These are phyloP conservation scores for Zaprionus taronus DNA, from an alignment of 1,140 invertebrate species.

Conservation along the genomic window DNA sequence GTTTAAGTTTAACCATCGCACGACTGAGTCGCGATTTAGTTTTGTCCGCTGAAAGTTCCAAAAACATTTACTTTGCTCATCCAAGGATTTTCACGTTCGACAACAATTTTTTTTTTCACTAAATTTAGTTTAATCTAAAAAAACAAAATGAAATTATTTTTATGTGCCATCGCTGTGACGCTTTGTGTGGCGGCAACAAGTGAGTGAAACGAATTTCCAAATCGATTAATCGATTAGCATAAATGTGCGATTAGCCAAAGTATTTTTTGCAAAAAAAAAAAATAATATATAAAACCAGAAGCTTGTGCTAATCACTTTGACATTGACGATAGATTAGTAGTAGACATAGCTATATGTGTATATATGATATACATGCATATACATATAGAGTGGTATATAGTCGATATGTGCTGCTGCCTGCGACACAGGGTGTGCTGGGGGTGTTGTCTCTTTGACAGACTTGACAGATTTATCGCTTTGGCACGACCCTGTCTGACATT, in stretches of 20 bases:
- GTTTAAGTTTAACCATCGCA: conserved; percentile 82
- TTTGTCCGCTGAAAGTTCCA: conserved; percentile 38
- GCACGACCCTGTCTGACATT: conserved; percentile 50
- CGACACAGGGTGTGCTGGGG: not conserved
- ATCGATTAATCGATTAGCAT: conserved; percentile 31
- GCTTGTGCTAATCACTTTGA: conserved; percentile 68
- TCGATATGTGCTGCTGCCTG: not conserved
- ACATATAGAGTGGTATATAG: not conserved
- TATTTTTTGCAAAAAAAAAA: not conserved
- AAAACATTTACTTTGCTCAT: conserved; percentile 12
- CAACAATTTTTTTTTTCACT: conserved; percentile 9
- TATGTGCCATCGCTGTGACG: conserved; percentile 74
- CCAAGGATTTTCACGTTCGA: conserved; percentile 25
- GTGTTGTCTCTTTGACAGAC: not conserved
- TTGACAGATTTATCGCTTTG: conserved; percentile 12
- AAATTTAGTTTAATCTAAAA: conserved; percentile 30
- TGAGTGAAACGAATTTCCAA: conserved; percentile 64
- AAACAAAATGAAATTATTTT: conserved; percentile 79
- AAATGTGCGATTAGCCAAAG: conserved; percentile 4
- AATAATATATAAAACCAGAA: conserved; percentile 5
- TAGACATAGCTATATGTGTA: not conserved
- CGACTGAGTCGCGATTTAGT: conserved; percentile 72
- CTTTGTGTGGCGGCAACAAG: conserved; percentile 75
- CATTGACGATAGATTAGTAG: conserved; percentile 58
- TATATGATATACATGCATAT: not conserved